Evolutionary conservation across 2,888 invertebrate genomes (phyloP).

Genomic region (Lithophane socia): DNA sequence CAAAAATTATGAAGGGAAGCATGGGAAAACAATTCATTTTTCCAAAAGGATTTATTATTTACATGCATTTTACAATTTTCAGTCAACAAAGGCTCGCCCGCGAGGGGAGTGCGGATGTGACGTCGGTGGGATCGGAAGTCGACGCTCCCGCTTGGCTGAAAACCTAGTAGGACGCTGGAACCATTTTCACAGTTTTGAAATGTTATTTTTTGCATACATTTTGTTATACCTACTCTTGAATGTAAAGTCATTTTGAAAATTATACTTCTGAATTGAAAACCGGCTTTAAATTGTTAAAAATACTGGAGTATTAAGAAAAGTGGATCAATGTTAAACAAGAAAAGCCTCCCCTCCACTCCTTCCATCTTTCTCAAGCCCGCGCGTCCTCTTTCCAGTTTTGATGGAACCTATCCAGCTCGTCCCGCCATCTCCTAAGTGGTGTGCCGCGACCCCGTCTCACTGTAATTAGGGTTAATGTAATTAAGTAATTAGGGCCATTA

Average conservation of each 20-base stretch:
- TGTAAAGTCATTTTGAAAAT: background rate
- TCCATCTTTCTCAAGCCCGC: too few relatives aligned
- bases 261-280: background rate
- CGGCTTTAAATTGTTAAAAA: background rate
- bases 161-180: slow-evolving; percentile 56
- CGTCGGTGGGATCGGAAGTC: slow-evolving; percentile 70
- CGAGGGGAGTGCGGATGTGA: slow-evolving; percentile 65
- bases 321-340: background rate
- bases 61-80: slow-evolving; percentile 70
- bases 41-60: slow-evolving; percentile 69
- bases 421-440: too few relatives aligned
- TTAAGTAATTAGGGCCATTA: too few relatives aligned
- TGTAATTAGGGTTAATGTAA: too few relatives aligned
- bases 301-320: background rate
- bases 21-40: slow-evolving; percentile 47
- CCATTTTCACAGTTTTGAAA: slow-evolving; percentile 58
- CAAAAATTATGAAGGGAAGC: slow-evolving; percentile 9
- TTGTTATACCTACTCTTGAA: slow-evolving; percentile 2
- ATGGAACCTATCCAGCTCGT: too few relatives aligned
- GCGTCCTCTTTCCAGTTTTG: too few relatives aligned
- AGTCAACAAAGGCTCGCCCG: slow-evolving; percentile 65
- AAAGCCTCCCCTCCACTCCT: too few relatives aligned
- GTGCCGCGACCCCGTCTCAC: too few relatives aligned
- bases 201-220: slow-evolving; percentile 35
- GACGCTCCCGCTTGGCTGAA: slow-evolving; percentile 60